Conservation (phyloP, 2,888 invertebrate genomes). For the Campoletis raptor region DNA sequence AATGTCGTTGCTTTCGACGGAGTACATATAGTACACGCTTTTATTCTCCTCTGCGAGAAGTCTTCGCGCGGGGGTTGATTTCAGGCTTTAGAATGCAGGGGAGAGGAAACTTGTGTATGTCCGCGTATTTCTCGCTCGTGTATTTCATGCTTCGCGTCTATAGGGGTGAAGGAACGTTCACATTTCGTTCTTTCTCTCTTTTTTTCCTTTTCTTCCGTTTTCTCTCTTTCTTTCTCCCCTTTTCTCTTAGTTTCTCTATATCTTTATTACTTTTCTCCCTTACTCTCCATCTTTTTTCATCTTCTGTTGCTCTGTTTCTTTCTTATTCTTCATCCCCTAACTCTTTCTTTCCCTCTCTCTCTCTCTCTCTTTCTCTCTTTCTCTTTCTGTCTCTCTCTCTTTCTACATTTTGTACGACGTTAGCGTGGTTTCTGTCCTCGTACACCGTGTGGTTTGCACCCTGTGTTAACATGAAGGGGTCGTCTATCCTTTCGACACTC, state of each 20-base stretch:
- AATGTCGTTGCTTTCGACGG: constrained; percentile 48
- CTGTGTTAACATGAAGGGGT: constrained; percentile 26
- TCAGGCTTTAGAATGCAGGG: constrained; percentile 55
- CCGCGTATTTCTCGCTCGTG: constrained; percentile 53
- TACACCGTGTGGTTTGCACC: constrained; percentile 29
- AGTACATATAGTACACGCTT: constrained; percentile 29
- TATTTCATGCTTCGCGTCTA: constrained; percentile 28
- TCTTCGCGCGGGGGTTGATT: constrained; percentile 62
- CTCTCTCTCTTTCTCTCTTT: neutral
- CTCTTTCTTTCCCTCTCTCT: neutral
- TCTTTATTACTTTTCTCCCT: neutral
- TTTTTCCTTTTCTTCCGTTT: neutral
- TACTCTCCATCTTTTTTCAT: neutral
- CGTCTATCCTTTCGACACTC: constrained; percentile 63
- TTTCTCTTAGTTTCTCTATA: neutral
- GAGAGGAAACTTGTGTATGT: constrained; percentile 53
- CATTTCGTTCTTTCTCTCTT: constrained; percentile 17
- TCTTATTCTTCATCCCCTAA: neutral
- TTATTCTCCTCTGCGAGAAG: constrained; percentile 49
- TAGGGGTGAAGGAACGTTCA: constrained; percentile 60
- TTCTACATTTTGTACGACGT: neutral
- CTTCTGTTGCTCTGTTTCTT: neutral
- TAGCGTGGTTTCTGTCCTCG: constrained; percentile 28
- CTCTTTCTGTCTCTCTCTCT: constrained; percentile 3
- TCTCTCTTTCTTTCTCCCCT: neutral